Evolutionary conservation across 1,140 invertebrate genomes (phyloP).

Genomic region (Megathymus violae): DNA sequence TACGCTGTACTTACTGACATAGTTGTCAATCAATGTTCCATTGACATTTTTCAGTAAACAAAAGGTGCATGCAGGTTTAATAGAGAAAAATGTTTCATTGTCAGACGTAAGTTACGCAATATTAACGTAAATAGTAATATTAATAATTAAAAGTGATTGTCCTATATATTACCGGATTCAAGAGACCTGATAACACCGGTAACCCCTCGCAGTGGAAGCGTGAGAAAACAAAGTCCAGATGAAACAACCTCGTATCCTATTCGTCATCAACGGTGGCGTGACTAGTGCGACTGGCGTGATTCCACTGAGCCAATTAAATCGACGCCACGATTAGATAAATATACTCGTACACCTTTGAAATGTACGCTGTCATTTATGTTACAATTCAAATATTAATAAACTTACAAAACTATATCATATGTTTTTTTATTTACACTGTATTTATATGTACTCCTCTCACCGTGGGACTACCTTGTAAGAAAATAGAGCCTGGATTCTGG

Average conservation of each 20-base stretch:
- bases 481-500: too few relatives aligned
- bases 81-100: neutral
- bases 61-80: neutral
- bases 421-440: constrained; percentile 1
- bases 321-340: constrained; percentile 62
- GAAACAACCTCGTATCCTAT: constrained; percentile 50
- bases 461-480: too few relatives aligned
- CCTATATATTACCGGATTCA: constrained; percentile 39
- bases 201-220: constrained; percentile 36
- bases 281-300: constrained; percentile 60
- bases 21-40: too few relatives aligned
- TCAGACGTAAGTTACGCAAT: neutral
- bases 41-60: too few relatives aligned
- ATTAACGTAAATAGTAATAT: constrained; percentile 1
- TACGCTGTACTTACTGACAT: too few relatives aligned
- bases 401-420: neutral
- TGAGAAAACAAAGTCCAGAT: constrained; percentile 46
- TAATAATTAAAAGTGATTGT: constrained; percentile 36
- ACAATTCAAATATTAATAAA: too few relatives aligned
- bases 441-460: too few relatives aligned
- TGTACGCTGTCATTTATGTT: neutral
- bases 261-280: constrained; percentile 50
- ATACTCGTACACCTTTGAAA: too few relatives aligned
- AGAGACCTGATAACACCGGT: constrained; percentile 44
- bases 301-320: constrained; percentile 65